Evolutionary conservation across 1,140 invertebrate species (phyloP), one percentile per base, ranked within the genome.

Genomic region (Copidosoma floridanum): DNA sequence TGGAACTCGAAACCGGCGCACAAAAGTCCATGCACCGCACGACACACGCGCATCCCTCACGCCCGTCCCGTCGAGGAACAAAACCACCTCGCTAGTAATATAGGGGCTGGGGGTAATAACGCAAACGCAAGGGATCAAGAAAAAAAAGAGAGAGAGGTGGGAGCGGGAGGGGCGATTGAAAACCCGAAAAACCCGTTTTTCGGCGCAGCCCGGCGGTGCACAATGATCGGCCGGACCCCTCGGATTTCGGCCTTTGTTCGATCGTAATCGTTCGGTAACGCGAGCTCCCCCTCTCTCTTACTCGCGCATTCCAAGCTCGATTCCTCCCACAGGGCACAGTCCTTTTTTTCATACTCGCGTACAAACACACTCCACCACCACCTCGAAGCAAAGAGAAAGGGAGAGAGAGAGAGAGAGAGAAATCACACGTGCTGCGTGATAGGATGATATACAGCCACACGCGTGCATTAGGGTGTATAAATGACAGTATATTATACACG

Each of bases 281-380:
- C 56, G 38, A 26, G 44, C 55, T 18, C 20, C 40, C n/a, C n/a
- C n/a, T n/a, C n/a, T n/a, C n/a, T n/a, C n/a, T n/a, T n/a, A n/a
- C 40, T 37, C 18, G 43, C 53, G 53, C 55, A 57, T 57, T 57
- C 55, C 55, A 50, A 16, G 4, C 55, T 38, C 55, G 23, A 57
- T 50, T 24, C 54, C 54, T 57, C 54, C 54, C 44, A 65, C 67
- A 65, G 69, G 63, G n/a, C n/a, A n/a, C n/a, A n/a, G n/a, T n/a
- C n/a, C n/a, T n/a, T n/a, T n/a, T n/a, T n/a, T n/a, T n/a, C n/a
- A n/a, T n/a, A n/a, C n/a, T n/a, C n/a, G n/a, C n/a, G n/a, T n/a
- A n/a, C n/a, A n/a, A n/a, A n/a, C n/a, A n/a, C n/a, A n/a, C n/a
- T n/a, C n/a, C n/a, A n/a, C n/a, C n/a, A n/a, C n/a, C n/a, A n/a